Evolutionary conservation across 2,797 vertebrate species (phyloP).

Genomic region (Rousettus madagascariensis): DNA sequence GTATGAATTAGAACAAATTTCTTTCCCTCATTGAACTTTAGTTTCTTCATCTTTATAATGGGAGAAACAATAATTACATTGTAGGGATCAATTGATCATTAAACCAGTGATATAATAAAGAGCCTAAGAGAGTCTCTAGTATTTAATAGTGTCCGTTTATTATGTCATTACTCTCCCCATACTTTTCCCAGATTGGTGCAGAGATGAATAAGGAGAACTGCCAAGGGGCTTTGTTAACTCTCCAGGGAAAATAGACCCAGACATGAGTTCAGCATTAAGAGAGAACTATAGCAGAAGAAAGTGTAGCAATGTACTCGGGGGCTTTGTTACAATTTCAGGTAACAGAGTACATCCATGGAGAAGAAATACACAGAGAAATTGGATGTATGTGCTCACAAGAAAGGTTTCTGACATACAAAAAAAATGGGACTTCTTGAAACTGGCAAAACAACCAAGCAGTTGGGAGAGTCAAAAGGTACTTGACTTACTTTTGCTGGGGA

Average conservation of each 20-base stretch:
- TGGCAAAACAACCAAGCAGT: neutral
- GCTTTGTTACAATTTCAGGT: neutral
- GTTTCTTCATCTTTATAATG: neutral
- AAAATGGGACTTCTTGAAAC: neutral
- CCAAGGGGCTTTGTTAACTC: neutral
- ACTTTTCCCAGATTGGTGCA: neutral
- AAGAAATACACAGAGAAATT: neutral
- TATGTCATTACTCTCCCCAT: neutral
- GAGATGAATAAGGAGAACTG: neutral
- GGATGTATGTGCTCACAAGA: neutral
- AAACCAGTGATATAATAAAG: neutral
- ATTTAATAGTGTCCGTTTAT: neutral
- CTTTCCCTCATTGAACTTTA: neutral
- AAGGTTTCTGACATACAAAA: neutral
- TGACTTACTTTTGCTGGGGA: neutral
- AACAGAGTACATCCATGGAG: neutral
- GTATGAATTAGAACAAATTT: neutral
- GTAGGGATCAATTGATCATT: neutral
- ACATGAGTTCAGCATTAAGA: neutral
- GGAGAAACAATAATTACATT: neutral
- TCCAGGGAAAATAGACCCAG: neutral
- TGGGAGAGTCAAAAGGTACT: accelerated
- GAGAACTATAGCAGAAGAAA: neutral
- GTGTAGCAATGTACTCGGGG: too few species aligned
- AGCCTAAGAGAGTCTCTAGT: neutral